phyloP scores from a whole-genome alignment of 2,888 invertebrate species.

The Leptinotarsa rubiginosa region DNA sequence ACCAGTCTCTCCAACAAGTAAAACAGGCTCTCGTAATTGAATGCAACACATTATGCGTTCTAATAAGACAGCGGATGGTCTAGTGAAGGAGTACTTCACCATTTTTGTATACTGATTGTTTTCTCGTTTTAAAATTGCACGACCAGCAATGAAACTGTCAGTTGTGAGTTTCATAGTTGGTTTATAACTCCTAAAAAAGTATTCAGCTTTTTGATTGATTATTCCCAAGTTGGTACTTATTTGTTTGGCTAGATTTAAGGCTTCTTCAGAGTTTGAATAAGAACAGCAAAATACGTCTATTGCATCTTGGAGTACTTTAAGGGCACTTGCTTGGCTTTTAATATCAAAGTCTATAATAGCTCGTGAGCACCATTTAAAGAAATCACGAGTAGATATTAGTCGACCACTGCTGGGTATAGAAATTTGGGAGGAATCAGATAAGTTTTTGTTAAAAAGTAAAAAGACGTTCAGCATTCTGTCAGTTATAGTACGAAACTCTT shows the following conservation, averaged over 20 bases:
- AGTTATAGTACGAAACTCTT: conserved; percentile 78
- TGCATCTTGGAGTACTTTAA: conserved; percentile 87
- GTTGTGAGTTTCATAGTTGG: conserved; percentile 76
- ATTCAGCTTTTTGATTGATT: conserved; percentile 83
- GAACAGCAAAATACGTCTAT: conserved; percentile 92
- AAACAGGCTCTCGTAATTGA: conserved; percentile 85
- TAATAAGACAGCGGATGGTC: conserved; percentile 82
- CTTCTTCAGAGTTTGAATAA: conserved; percentile 73
- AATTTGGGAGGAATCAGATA: conserved; percentile 56
- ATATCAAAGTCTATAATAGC: conserved; percentile 80
- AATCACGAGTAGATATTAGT: conserved; percentile 85
- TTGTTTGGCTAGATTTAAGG: conserved; percentile 76
- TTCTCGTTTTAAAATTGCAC: conserved; percentile 69
- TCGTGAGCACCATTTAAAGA: conserved; percentile 91
- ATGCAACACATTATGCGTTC: conserved; percentile 92
- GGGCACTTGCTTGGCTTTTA: conserved; percentile 75
- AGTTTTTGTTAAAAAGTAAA: conserved; percentile 77
- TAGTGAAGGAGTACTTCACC: conserved; percentile 83
- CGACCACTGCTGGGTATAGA: conserved; percentile 69
- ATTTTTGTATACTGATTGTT: conserved; percentile 50
- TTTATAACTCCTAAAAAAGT: conserved; percentile 82
- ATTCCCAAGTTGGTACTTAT: conserved; percentile 87
- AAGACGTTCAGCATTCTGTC: conserved; percentile 86
- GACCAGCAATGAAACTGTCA: conserved; percentile 76
- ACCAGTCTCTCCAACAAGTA: conserved; percentile 98